A percentile compares a stretch with the other conserved stretches of the same genome.
These are phyloP conservation scores for Morpho deidamia DNA, from an alignment of 2,888 invertebrate genomes.

Conservation along the genomic window DNA sequence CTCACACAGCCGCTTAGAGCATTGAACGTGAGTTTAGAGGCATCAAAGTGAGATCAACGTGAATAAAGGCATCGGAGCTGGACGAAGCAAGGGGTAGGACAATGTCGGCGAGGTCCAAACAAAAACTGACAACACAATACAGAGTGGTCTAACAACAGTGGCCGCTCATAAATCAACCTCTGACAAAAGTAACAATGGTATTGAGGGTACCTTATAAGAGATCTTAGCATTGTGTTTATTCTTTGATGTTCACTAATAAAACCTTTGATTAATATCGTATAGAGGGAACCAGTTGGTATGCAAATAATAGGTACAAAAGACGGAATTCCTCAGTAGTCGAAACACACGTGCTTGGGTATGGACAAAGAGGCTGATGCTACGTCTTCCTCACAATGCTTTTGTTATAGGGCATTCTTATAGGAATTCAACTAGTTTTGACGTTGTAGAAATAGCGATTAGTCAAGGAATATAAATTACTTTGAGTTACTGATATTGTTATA, in stretches of 20 bases:
- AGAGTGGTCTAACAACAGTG: conserved; percentile 73
- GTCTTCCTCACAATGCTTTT: conserved; percentile 62
- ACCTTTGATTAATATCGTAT: conserved; percentile 79
- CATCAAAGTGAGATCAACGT: conserved; percentile 72
- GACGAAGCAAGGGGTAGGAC: conserved; percentile 68
- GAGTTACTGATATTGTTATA: too few relatives aligned
- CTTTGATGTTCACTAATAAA: conserved; percentile 79
- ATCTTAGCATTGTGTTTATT: conserved; percentile 75
- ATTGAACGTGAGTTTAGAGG: conserved; percentile 60
- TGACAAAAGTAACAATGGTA: conserved; percentile 77
- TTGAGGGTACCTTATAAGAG: conserved; percentile 79
- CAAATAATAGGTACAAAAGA: conserved; percentile 68
- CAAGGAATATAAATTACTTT: too few relatives aligned
- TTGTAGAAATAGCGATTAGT: too few relatives aligned
- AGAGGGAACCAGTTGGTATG: conserved; percentile 73
- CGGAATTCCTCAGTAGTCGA: conserved; percentile 59
- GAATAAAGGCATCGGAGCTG: conserved; percentile 70
- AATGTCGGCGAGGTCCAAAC: conserved; percentile 74
- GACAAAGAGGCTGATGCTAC: conserved; percentile 65
- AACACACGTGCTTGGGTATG: conserved; percentile 69
- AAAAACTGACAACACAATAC: conserved; percentile 77
- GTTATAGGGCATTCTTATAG: conserved; percentile 49
- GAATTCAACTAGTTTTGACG: conserved; percentile 24
- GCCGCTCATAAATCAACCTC: conserved; percentile 77
- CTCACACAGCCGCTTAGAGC: conserved; percentile 45